phyloP scores from a whole-genome alignment of 92 coral and sea anemone species.

The Chrysogorgia sp. region DNA sequence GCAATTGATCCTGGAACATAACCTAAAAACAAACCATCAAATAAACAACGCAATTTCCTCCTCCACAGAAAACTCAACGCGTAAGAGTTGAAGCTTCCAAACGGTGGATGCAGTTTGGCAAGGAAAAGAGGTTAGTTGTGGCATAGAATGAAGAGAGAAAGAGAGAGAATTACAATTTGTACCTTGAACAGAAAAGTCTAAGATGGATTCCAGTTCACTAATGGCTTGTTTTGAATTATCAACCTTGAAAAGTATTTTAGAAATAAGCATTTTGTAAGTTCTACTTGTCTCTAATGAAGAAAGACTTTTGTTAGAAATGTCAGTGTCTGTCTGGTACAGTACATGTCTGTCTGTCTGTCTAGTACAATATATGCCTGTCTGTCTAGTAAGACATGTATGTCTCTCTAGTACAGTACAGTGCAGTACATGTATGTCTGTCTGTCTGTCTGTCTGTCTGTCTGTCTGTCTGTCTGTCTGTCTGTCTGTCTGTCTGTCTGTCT shows the following conservation, averaged over 20 bases:
- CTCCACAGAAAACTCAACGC: neutral
- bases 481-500: neutral
- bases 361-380: neutral
- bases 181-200: conserved; percentile 83
- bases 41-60: neutral
- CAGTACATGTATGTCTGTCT: neutral
- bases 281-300: too few relatives aligned
- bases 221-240: conserved; percentile 65
- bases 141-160: too few relatives aligned
- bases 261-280: neutral
- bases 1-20: conserved; percentile 75
- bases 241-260: conserved; percentile 60
- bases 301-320: too few relatives aligned
- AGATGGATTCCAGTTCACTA: conserved; percentile 60
- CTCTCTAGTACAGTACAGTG: neutral
- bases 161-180: too few relatives aligned
- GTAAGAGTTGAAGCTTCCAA: neutral
- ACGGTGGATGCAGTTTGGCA: conserved; percentile 20
- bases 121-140: too few relatives aligned
- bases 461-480: neutral
- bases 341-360: neutral
- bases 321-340: neutral
- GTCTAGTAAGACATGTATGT: neutral
- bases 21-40: conserved; percentile 49
- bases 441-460: neutral